phyloP scores from a whole-genome alignment of 2,113 vertebrate genomes.

The Echinops telfairi region DNA sequence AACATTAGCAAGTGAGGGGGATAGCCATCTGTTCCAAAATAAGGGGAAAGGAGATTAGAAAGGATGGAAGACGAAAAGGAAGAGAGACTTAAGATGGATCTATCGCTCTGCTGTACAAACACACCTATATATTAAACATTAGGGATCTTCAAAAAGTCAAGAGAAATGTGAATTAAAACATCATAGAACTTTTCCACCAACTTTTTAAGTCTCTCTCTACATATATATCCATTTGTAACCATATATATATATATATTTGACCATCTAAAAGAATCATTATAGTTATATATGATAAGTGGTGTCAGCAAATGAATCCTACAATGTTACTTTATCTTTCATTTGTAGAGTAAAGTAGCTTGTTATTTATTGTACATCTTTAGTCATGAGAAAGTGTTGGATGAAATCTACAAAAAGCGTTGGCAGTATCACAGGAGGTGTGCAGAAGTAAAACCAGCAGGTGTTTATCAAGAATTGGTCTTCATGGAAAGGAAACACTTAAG shows the following conservation, averaged over 20 bases:
- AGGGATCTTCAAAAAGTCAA: too few relatives aligned
- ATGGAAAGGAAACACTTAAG: neutral
- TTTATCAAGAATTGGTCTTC: slow-evolving; percentile 51
- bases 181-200: too few relatives aligned
- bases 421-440: neutral
- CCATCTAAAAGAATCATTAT: slow-evolving; percentile 27
- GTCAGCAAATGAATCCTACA: too few relatives aligned
- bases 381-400: neutral
- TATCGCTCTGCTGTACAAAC: too few relatives aligned
- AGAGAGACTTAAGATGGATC: neutral
- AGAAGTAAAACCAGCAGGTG: slow-evolving; percentile 21
- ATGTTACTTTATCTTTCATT: slow-evolving; percentile 15
- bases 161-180: too few relatives aligned
- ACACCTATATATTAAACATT: too few relatives aligned
- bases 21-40: neutral
- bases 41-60: neutral
- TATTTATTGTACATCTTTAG: neutral
- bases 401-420: neutral
- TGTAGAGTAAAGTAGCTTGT: neutral
- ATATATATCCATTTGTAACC: too few relatives aligned
- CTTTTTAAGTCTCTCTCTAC: too few relatives aligned
- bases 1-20: neutral
- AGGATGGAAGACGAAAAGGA: neutral
- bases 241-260: neutral
- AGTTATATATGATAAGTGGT: too few relatives aligned